phyloP scores from a whole-genome alignment of 1,140 invertebrate genomes.

The Drosophila dunni region DNA sequence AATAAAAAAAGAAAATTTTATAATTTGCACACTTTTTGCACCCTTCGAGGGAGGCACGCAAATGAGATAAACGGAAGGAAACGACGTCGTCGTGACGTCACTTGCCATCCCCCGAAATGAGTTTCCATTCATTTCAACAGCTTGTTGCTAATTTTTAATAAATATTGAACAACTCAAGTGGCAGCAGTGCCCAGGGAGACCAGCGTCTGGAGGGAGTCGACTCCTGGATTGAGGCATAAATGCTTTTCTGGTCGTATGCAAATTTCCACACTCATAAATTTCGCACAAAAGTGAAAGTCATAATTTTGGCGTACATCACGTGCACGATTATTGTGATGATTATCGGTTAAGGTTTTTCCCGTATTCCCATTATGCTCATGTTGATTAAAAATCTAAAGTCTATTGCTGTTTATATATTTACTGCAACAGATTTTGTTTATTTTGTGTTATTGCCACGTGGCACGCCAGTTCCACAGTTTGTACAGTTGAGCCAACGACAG shows the following conservation, averaged over 20 bases:
- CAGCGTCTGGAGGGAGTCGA: not conserved
- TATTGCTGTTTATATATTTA: conserved; percentile 38
- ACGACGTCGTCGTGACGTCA: conserved; percentile 7
- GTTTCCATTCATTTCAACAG: conserved; percentile 60
- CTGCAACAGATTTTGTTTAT: conserved; percentile 44
- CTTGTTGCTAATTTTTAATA: conserved; percentile 78
- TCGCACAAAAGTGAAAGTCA: conserved; percentile 64
- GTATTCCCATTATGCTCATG: conserved; percentile 45
- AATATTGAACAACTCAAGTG: conserved; percentile 59
- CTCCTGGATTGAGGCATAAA: not conserved
- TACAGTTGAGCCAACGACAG: not conserved
- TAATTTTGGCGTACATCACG: conserved; percentile 60
- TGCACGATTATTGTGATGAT: conserved; percentile 63
- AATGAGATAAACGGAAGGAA: conserved; percentile 69
- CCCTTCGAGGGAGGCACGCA: conserved; percentile 19
- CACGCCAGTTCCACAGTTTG: not conserved
- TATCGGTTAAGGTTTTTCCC: conserved; percentile 37
- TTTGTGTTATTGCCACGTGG: conserved; percentile 55
- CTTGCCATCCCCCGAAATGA: conserved; percentile 21
- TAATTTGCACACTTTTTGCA: conserved; percentile 44
- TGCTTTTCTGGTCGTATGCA: conserved; percentile 56
- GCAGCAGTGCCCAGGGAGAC: not conserved
- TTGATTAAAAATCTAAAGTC: conserved; percentile 55
- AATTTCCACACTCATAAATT: conserved; percentile 63
- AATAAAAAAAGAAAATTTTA: conserved; percentile 22